phyloP scores from a whole-genome alignment of 2,888 invertebrate species.

The Rambutsinella grinnellia region DNA sequence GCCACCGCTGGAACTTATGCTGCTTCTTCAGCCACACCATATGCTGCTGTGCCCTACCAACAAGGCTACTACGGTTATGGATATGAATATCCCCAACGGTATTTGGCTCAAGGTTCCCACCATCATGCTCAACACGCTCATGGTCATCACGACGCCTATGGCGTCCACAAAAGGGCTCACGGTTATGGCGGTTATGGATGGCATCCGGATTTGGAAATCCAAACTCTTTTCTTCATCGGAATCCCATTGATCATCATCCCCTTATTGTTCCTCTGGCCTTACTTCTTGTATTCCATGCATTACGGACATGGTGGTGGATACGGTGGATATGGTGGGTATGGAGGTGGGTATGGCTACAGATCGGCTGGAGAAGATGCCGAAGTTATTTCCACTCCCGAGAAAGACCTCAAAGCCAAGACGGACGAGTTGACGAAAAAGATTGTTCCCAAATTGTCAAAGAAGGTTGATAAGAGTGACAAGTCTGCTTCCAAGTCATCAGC shows the following conservation, averaged over 20 bases:
- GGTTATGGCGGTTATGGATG: slow-evolving; percentile 41
- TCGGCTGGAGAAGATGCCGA: slow-evolving; percentile 18
- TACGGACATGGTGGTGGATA: slow-evolving; percentile 4
- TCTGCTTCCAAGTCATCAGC: slow-evolving; percentile 9
- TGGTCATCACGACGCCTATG: slow-evolving; percentile 29
- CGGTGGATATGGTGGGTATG: slow-evolving; percentile 1
- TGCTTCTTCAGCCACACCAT: slow-evolving; percentile 10
- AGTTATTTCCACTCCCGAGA: slow-evolving; percentile 20
- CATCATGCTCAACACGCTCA: too few relatives aligned
- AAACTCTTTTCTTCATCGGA: slow-evolving; percentile 48
- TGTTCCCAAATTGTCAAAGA: slow-evolving; percentile 44
- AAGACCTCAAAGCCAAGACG: slow-evolving; percentile 34
- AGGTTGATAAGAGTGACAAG: slow-evolving; percentile 20
- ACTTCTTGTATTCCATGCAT: slow-evolving; percentile 48
- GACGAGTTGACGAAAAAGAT: slow-evolving; percentile 53
- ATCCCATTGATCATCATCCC: slow-evolving; percentile 55
- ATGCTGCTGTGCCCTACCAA: slow-evolving; percentile 17
- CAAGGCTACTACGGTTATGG: slow-evolving; percentile 18
- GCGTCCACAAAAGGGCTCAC: slow-evolving; percentile 34
- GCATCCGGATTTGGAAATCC: slow-evolving; percentile 51
- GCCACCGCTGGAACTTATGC: too few relatives aligned
- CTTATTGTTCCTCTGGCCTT: slow-evolving; percentile 53
- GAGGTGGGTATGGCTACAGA: slow-evolving; percentile 23
- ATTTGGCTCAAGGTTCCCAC: slow-evolving; percentile 30
- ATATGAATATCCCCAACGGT: slow-evolving; percentile 30